These are phyloP conservation scores for Alethe castanea DNA, from an alignment of 2,113 vertebrate genomes.

Conservation along the genomic window DNA sequence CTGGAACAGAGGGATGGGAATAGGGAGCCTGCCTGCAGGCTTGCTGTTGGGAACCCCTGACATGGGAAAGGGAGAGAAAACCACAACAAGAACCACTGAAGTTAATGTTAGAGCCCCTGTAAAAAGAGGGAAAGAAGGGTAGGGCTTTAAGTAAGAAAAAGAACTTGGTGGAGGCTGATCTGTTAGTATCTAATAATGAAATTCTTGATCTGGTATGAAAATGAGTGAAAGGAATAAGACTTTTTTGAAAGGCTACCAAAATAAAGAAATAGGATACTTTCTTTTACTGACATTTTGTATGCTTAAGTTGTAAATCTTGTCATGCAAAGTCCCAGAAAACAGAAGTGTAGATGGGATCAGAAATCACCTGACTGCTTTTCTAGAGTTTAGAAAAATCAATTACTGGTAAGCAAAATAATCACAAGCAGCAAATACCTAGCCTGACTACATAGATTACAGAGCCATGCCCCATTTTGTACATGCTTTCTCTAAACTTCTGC, in stretches of 20 bases:
- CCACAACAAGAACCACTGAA: accelerated
- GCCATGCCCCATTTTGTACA: accelerated
- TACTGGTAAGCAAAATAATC: neutral
- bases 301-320: neutral
- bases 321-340: neutral
- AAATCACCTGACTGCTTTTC: neutral
- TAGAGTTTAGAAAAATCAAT: neutral
- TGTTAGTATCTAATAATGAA: neutral
- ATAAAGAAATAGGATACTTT: neutral
- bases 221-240: neutral
- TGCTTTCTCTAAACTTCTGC: neutral
- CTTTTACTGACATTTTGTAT: accelerated
- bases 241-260: neutral
- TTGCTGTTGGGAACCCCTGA: accelerated
- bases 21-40: accelerated
- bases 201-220: neutral
- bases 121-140: neutral
- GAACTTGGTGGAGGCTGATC: neutral
- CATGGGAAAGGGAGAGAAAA: accelerated
- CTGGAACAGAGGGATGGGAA: accelerated
- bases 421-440: neutral
- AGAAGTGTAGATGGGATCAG: neutral
- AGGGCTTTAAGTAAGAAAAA: neutral
- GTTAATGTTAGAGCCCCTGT: neutral
- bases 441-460: neutral